Evolutionary conservation across 1,140 invertebrate species (phyloP).

Genomic region (Lasioglossum albipes): DNA sequence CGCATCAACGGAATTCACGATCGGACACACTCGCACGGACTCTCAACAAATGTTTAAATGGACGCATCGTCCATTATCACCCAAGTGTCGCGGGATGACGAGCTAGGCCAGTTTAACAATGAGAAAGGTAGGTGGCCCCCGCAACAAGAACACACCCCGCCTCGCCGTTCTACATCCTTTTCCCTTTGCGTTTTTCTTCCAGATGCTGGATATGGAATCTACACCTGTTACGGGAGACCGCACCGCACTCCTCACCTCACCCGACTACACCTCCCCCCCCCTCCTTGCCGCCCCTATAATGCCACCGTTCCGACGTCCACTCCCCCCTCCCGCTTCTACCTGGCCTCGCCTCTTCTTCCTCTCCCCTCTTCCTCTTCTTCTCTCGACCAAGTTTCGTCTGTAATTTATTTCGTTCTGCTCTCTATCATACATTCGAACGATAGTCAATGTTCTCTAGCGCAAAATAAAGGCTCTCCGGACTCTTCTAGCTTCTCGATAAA

Average conservation of each 20-base stretch:
- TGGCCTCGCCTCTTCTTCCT: constrained; percentile 30
- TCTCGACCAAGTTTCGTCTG: constrained; percentile 35
- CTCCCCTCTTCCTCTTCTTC: constrained; percentile 7
- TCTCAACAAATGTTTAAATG: constrained; percentile 91
- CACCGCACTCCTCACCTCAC: constrained; percentile 53
- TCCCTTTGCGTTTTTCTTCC: constrained; percentile 53
- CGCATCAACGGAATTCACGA: constrained; percentile 74
- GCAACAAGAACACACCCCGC: not conserved
- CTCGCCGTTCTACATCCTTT: constrained; percentile 15
- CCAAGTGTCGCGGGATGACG: constrained; percentile 97
- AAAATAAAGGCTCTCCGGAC: too few species aligned
- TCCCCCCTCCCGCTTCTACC: constrained; percentile 40
- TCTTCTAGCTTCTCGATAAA: too few species aligned
- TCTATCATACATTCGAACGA: constrained; percentile 1
- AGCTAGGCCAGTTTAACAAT: constrained; percentile 90
- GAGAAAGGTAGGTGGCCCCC: constrained; percentile 90
- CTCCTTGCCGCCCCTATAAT: not conserved
- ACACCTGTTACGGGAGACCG: constrained; percentile 72
- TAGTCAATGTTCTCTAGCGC: too few species aligned
- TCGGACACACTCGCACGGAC: constrained; percentile 69
- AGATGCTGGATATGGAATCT: constrained; percentile 68
- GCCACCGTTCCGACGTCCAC: constrained; percentile 32
- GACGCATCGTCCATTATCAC: constrained; percentile 99
- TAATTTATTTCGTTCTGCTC: constrained; percentile 33
- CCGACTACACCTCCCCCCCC: constrained; percentile 27